These are phyloP conservation scores for Thymelicus acteon DNA, from an alignment of 2,888 invertebrate species.

Conservation along the genomic window DNA sequence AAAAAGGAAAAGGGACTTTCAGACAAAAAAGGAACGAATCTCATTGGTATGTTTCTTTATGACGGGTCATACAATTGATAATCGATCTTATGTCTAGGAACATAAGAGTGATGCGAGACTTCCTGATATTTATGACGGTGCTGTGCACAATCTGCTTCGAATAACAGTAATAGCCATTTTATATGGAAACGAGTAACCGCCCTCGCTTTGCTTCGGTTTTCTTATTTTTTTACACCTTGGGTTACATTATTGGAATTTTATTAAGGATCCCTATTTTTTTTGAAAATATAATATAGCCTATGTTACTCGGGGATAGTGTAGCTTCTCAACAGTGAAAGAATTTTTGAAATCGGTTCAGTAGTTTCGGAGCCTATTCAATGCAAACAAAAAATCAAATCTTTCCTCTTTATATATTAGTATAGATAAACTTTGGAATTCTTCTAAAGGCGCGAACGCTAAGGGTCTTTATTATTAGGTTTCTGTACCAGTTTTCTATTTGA, in stretches of 20 bases:
- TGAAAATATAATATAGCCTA: too few species aligned
- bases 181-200: too few species aligned
- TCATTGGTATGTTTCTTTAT: conserved; percentile 5
- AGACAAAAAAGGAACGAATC: conserved; percentile 33
- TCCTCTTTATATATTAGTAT: too few species aligned
- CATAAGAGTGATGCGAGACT: neutral
- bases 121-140: conserved; percentile 11
- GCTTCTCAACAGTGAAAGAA: too few species aligned
- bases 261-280: too few species aligned
- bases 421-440: conserved; percentile 15
- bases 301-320: too few species aligned
- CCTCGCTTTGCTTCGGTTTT: too few species aligned
- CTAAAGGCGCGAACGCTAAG: conserved; percentile 7
- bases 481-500: neutral
- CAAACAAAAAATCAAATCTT: too few species aligned
- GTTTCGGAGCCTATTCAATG: too few species aligned
- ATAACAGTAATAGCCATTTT: conserved; percentile 29
- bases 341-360: too few species aligned
- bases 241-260: too few species aligned
- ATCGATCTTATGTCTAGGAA: conserved; percentile 1
- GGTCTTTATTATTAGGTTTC: conserved; percentile 1
- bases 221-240: too few species aligned
- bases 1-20: conserved; percentile 30
- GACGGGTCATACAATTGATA: conserved; percentile 1
- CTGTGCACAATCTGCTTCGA: conserved; percentile 12